Conservation (phyloP, 2,113 vertebrate species). For the Rhadina sibilatrix region DNA sequence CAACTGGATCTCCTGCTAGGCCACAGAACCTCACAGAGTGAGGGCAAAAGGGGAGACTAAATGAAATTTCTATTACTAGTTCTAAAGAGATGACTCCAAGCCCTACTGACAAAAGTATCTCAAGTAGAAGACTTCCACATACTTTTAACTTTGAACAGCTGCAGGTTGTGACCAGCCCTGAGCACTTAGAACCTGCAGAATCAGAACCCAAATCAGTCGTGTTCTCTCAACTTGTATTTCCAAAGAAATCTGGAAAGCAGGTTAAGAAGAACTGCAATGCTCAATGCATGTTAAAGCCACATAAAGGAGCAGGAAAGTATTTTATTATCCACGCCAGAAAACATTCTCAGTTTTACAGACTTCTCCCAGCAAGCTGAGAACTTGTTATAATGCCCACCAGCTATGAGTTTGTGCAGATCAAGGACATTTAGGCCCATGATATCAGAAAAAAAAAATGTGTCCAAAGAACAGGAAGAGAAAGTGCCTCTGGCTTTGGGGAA, state of each 20-base stretch:
- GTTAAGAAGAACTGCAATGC: constrained; percentile 5
- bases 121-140: neutral
- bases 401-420: neutral
- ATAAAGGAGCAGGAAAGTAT: neutral
- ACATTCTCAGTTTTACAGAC: constrained; percentile 42
- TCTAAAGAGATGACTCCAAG: neutral
- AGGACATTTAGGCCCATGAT: neutral
- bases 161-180: neutral
- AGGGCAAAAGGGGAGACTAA: neutral
- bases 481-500: neutral
- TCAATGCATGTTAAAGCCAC: neutral
- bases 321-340: constrained; percentile 32
- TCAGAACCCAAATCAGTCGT: neutral
- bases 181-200: neutral
- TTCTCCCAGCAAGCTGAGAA: constrained; percentile 16
- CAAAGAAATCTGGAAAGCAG: constrained; percentile 16
- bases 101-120: neutral
- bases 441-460: neutral
- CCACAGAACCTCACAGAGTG: neutral
- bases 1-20: neutral
- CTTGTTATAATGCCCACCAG: neutral
- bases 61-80: neutral
- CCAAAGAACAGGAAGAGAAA: neutral
- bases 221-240: neutral
- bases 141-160: neutral